phyloP scores from a whole-genome alignment of 92 coral and sea anemone species.

The Phenganax stokvisi region DNA sequence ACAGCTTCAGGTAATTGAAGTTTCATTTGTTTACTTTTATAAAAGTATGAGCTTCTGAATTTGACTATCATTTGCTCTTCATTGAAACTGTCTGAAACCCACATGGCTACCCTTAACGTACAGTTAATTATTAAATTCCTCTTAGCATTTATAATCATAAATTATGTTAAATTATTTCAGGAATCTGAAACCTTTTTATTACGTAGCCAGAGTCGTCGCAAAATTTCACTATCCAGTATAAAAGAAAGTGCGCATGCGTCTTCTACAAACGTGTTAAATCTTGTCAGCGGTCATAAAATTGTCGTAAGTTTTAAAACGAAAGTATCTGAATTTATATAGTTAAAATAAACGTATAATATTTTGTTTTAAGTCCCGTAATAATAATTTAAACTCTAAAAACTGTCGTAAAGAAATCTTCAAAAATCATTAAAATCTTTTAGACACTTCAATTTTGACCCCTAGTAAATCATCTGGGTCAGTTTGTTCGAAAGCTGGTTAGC shows the following conservation, averaged over 20 bases:
- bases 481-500: too few species aligned
- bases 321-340: background rate
- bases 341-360: background rate
- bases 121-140: too few species aligned
- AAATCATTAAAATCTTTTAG: too few species aligned
- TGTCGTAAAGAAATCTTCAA: too few species aligned
- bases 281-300: conserved; percentile 12
- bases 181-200: conserved; percentile 24
- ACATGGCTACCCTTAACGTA: background rate
- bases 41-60: too few species aligned
- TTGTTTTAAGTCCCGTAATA: background rate
- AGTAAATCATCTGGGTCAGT: too few species aligned
- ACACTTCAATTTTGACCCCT: too few species aligned
- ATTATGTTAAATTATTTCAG: conserved; percentile 29
- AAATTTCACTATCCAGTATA: conserved; percentile 29
- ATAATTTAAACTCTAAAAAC: background rate
- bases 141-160: background rate
- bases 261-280: background rate
- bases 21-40: too few species aligned
- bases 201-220: conserved; percentile 24
- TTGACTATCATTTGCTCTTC: too few species aligned
- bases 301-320: conserved; percentile 23
- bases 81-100: too few species aligned
- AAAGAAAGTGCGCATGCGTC: conserved; percentile 13
- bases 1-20: background rate